Conservation (phyloP, 2,113 vertebrate genomes). For the Neotoma lepida region DNA sequence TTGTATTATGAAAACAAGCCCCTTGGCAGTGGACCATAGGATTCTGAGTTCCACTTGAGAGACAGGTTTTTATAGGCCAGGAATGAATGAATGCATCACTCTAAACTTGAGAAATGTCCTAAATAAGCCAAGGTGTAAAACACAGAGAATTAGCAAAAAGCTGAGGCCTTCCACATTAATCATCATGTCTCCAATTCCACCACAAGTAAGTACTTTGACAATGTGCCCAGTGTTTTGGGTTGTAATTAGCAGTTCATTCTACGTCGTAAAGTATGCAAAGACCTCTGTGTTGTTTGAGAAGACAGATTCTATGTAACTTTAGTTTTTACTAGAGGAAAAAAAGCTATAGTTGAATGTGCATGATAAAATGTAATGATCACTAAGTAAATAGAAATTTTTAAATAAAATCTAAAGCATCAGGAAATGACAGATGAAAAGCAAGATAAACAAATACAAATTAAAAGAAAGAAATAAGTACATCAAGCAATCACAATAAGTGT, state of each 20-base stretch:
- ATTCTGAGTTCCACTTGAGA: constrained; percentile 2
- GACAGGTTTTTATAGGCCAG: constrained; percentile 21
- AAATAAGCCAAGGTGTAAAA: constrained; percentile 49
- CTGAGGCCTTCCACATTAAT: constrained; percentile 25
- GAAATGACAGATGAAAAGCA: constrained; percentile 44
- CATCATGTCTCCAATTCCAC: background rate
- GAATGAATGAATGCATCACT: constrained; percentile 28
- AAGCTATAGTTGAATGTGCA: background rate
- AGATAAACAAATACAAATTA: constrained; percentile 45
- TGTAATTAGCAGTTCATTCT: background rate
- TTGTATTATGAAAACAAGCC: background rate
- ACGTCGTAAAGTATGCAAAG: constrained; percentile 14
- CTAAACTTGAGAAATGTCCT: constrained; percentile 20
- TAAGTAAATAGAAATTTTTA: constrained; percentile 48
- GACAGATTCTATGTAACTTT: constrained; percentile 17
- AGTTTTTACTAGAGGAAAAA: constrained; percentile 25
- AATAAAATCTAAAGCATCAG: constrained; percentile 48
- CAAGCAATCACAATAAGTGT: constrained; percentile 59
- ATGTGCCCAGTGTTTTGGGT: background rate
- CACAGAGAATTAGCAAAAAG: constrained; percentile 31
- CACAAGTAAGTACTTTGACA: constrained; percentile 4
- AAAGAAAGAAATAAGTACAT: constrained; percentile 31
- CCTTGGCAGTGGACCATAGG: background rate
- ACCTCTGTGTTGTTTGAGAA: constrained; percentile 46
- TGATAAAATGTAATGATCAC: constrained; percentile 4